These are phyloP conservation scores for Ammospiza nelsoni DNA, from an alignment of 2,113 vertebrate genomes.

Conservation along the genomic window DNA sequence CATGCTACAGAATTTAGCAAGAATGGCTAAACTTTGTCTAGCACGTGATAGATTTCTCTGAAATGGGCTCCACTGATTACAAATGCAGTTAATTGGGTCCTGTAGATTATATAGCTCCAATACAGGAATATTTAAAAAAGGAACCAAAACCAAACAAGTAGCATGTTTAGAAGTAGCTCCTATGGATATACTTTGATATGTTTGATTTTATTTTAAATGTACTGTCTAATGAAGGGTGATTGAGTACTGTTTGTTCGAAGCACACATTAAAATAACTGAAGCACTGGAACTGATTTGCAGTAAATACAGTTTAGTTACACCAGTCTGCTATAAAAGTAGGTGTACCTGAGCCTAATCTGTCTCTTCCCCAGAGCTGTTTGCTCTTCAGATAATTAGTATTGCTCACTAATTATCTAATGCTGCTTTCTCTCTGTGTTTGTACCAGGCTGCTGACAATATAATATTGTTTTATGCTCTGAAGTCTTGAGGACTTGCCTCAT, in stretches of 20 bases:
- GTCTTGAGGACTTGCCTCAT: background rate
- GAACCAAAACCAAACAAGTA: background rate
- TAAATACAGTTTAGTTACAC: background rate
- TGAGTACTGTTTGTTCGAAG: background rate
- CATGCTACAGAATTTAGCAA: constrained; percentile 11
- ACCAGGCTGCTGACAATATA: background rate
- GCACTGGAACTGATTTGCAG: background rate
- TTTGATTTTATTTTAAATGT: background rate
- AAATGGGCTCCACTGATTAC: constrained; percentile 26
- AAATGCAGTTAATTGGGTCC: background rate
- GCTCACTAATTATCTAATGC: background rate
- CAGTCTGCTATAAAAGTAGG: background rate
- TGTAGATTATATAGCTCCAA: background rate
- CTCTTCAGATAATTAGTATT: background rate
- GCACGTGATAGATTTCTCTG: background rate
- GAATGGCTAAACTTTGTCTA: background rate
- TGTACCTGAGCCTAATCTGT: background rate
- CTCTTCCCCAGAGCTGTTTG: background rate
- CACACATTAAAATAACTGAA: background rate
- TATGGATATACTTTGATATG: background rate
- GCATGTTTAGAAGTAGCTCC: background rate
- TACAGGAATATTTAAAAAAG: background rate
- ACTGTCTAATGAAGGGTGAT: background rate
- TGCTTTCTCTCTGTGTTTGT: background rate
- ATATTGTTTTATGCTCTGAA: background rate